Percentiles rank a stretch among this genome's conserved stretches.
These are phyloP conservation scores for Leptoteleia sp. DNA, from an alignment of 1,140 invertebrate genomes.

Conservation along the genomic window DNA sequence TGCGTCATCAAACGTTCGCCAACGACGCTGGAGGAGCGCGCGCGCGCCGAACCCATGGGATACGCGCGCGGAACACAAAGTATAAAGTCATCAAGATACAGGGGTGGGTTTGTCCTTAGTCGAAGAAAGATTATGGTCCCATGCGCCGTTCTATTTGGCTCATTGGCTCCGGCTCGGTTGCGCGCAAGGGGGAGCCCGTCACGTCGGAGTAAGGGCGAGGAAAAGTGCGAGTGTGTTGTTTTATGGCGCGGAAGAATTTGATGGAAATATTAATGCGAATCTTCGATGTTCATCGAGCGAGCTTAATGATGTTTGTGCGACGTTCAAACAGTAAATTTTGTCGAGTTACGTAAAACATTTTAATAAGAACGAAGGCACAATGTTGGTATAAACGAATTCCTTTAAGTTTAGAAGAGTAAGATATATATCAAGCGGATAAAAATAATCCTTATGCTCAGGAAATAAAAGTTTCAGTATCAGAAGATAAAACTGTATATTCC, in stretches of 20 bases:
- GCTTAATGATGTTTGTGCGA: constrained; percentile 58
- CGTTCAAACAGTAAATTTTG: constrained; percentile 48
- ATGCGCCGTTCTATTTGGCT: constrained; percentile 66
- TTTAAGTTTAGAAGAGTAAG: no score
- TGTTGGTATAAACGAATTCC: no score
- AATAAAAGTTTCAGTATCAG: no score
- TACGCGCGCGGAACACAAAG: constrained; percentile 32
- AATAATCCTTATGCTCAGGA: no score
- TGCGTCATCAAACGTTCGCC: constrained; percentile 61
- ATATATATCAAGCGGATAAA: no score
- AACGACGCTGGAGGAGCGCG: constrained; percentile 41
- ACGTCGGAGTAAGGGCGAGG: constrained; percentile 36
- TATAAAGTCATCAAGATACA: constrained; percentile 65
- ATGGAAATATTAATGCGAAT: constrained; percentile 72
- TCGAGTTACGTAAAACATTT: constrained; percentile 14
- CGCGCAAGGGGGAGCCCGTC: constrained; percentile 20
- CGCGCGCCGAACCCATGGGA: constrained; percentile 53
- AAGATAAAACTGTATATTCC: no score
- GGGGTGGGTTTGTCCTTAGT: constrained; percentile 63
- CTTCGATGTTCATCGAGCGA: constrained; percentile 59
- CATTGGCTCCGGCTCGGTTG: constrained; percentile 58
- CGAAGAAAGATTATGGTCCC: constrained; percentile 65
- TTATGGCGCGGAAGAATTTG: constrained; percentile 73
- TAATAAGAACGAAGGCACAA: no score
- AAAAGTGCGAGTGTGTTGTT: constrained; percentile 67